Evolutionary conservation across 2,113 vertebrate genomes (phyloP).

Genomic region (Clupea harengus): DNA sequence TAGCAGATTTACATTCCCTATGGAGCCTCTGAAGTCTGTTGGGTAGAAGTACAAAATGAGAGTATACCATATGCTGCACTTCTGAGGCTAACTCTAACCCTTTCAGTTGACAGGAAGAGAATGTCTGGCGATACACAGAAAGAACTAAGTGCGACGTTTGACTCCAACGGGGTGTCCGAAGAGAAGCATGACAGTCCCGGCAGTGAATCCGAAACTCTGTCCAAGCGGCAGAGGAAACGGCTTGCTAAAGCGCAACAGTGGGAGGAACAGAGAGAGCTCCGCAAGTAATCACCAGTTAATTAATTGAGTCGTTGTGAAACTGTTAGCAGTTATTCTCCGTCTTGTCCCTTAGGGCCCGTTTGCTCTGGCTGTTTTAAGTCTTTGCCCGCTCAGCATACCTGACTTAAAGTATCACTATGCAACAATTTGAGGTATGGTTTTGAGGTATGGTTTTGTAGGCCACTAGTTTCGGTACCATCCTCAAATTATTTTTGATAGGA

Average conservation of each 20-base stretch:
- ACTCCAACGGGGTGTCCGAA: not conserved
- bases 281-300: conserved; percentile 75
- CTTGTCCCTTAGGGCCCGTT: too few relatives aligned
- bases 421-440: too few relatives aligned
- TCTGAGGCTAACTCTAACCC: not conserved
- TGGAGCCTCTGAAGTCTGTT: not conserved
- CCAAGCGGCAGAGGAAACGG: conserved; percentile 89
- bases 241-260: conserved; percentile 88
- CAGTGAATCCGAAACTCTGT: conserved; percentile 61
- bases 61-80: not conserved
- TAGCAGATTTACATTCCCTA: not conserved
- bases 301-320: not conserved
- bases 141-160: not conserved
- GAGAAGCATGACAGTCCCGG: not conserved
- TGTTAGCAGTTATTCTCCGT: too few relatives aligned
- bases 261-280: conserved; percentile 88
- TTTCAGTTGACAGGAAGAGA: not conserved
- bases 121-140: conserved; percentile 24
- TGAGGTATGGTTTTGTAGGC: too few relatives aligned
- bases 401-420: too few relatives aligned
- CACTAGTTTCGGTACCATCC: too few relatives aligned
- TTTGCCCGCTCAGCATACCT: too few relatives aligned
- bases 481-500: too few relatives aligned
- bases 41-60: not conserved
- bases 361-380: too few relatives aligned